Evolutionary conservation across 2,113 vertebrate species (phyloP).

Genomic region (Neopipo cinnamomea): DNA sequence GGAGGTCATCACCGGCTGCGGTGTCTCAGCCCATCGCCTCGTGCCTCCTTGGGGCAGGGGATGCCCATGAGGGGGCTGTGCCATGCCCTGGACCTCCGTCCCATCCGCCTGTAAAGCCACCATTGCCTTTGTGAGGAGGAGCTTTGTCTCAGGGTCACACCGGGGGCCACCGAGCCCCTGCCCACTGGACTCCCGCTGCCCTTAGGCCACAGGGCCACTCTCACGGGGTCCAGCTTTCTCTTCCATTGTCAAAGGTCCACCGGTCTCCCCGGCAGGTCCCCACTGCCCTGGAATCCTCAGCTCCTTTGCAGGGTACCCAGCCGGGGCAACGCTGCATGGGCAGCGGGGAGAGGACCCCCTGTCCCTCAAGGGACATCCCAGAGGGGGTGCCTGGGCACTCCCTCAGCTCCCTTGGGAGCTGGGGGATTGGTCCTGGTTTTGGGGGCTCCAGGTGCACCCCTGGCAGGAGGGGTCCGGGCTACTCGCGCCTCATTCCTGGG

Average conservation of each 20-base stretch:
- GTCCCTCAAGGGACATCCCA: not conserved
- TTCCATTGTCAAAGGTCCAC: slow-evolving; percentile 63
- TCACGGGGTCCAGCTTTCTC: slow-evolving; percentile 64
- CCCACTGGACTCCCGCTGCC: slow-evolving; percentile 59
- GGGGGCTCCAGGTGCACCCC: not conserved
- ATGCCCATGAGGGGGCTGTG: slow-evolving; percentile 29
- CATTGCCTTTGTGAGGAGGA: slow-evolving; percentile 75
- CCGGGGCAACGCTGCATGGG: accelerated
- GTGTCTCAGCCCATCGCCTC: not conserved
- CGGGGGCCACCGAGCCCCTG: slow-evolving; percentile 49
- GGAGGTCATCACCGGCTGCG: not conserved
- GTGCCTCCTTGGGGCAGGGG: slow-evolving; percentile 30
- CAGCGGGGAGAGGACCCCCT: not conserved
- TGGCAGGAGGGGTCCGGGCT: not conserved
- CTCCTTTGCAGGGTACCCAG: not conserved
- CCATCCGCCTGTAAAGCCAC: slow-evolving; percentile 69
- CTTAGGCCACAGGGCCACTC: slow-evolving; percentile 64
- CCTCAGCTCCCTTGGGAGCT: not conserved
- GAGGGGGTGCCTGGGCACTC: not conserved
- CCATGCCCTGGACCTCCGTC: slow-evolving; percentile 51
- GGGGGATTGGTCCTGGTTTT: not conserved
- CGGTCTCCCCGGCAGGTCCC: not conserved
- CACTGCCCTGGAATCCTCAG: not conserved
- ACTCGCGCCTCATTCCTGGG: not conserved
- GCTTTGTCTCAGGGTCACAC: slow-evolving; percentile 73